Evolutionary conservation across 2,113 vertebrate genomes (phyloP).

Genomic region (Genyomyrus donnyi): DNA sequence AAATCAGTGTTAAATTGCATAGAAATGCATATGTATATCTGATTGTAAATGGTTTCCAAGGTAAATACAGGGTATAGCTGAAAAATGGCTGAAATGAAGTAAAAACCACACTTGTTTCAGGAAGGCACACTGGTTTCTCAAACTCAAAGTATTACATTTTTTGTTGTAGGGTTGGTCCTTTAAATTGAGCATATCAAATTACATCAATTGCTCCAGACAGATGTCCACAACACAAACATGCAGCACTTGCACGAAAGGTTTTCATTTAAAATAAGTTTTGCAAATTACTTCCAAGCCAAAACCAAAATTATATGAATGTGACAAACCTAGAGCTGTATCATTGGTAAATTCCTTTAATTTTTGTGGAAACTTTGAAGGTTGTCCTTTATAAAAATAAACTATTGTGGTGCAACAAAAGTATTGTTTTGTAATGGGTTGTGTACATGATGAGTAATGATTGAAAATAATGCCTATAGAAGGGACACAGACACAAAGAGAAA

Average conservation of each 20-base stretch:
- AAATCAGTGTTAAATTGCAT: background rate
- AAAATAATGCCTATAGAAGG: conserved; percentile 51
- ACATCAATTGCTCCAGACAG: conserved; percentile 46
- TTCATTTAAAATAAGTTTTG: conserved; percentile 67
- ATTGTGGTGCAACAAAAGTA: conserved; percentile 56
- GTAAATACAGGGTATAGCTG: background rate
- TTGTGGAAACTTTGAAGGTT: conserved; percentile 69
- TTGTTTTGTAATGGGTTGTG: conserved; percentile 64
- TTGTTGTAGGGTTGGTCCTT: conserved; percentile 36
- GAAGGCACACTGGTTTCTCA: conserved; percentile 4
- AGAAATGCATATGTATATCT: background rate
- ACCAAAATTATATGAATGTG: conserved; percentile 79
- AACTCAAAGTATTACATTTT: conserved; percentile 38
- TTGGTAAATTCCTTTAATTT: conserved; percentile 68
- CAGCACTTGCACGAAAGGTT: conserved; percentile 41
- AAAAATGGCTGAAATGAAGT: background rate
- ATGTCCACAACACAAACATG: conserved; percentile 42
- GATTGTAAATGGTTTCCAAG: background rate
- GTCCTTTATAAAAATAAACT: conserved; percentile 64
- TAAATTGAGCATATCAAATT: conserved; percentile 55
- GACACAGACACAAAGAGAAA: conserved; percentile 31
- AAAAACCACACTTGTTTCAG: background rate
- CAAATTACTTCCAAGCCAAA: conserved; percentile 72
- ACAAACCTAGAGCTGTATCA: conserved; percentile 68
- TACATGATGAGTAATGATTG: conserved; percentile 55